A percentile compares a stretch with the other conserved stretches of the same genome.
Conservation (phyloP, 92 coral and sea anemone genomes). For the Pocillopora grandis region DNA sequence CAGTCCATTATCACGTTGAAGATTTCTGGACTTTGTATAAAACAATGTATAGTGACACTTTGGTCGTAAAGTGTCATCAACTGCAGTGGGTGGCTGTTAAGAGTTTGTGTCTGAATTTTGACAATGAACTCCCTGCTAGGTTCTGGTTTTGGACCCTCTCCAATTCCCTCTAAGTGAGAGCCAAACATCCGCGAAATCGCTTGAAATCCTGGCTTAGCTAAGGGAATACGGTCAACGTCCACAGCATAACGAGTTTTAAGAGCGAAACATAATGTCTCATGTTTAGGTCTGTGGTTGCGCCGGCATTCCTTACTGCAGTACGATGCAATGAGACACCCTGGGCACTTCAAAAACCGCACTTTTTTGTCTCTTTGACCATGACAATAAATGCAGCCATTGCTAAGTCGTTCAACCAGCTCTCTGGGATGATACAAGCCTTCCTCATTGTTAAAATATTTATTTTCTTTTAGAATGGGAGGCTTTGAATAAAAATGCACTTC, state of each 20-base stretch:
- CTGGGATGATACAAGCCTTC: slow-evolving; percentile 51
- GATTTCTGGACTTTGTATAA: too few species aligned
- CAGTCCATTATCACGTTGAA: too few species aligned
- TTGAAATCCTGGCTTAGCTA: background rate
- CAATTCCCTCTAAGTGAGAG: too few species aligned
- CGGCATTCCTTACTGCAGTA: slow-evolving; percentile 65
- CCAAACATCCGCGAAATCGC: too few species aligned
- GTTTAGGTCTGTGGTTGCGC: slow-evolving; percentile 38
- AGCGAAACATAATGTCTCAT: background rate
- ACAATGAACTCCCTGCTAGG: too few species aligned
- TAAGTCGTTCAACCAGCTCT: slow-evolving; percentile 3
- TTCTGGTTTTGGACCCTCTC: too few species aligned
- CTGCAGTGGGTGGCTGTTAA: too few species aligned
- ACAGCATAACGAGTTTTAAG: slow-evolving; percentile 50
- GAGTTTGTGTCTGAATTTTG: too few species aligned
- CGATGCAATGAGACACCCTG: slow-evolving; percentile 44
- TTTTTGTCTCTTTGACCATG: background rate
- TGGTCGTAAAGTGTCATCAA: too few species aligned
- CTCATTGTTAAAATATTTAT: slow-evolving; percentile 38
- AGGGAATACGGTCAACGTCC: slow-evolving; percentile 15
- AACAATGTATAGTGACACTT: too few species aligned
- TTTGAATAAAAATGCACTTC: slow-evolving; percentile 12
- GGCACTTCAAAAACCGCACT: slow-evolving; percentile 30
- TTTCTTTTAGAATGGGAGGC: slow-evolving; percentile 33
- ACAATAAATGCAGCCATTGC: background rate